These are phyloP conservation scores for Sipha maydis DNA, from an alignment of 2,888 invertebrate genomes.

Conservation along the genomic window DNA sequence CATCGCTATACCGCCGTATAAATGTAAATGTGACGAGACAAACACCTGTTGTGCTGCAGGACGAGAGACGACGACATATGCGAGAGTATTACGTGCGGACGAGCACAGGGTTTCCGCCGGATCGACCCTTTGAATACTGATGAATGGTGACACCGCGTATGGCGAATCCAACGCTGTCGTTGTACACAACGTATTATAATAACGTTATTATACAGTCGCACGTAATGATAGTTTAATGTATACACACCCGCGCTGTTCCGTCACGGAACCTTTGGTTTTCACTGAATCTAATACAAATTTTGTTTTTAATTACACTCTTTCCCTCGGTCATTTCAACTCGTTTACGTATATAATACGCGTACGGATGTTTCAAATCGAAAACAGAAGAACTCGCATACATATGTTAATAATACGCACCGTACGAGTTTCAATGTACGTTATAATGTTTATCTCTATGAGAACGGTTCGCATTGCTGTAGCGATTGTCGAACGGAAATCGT, in stretches of 20 bases:
- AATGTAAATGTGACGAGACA: neutral
- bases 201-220: neutral
- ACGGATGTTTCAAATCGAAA: neutral
- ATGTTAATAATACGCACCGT: too few relatives aligned
- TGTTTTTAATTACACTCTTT: neutral
- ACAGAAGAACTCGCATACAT: too few relatives aligned
- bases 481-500: too few relatives aligned
- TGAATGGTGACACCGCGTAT: neutral
- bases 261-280: neutral
- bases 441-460: too few relatives aligned
- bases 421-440: too few relatives aligned
- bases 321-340: neutral
- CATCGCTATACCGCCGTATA: too few relatives aligned
- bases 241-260: neutral
- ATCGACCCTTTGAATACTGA: constrained; percentile 30
- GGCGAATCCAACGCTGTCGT: neutral
- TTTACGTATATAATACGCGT: neutral
- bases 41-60: neutral
- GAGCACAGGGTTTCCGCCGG: constrained; percentile 29
- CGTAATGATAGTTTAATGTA: neutral
- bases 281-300: constrained; percentile 11
- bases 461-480: too few relatives aligned
- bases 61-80: neutral
- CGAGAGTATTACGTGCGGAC: neutral
- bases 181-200: neutral